Conservation (phyloP, 2,888 invertebrate species). For the Nomada lathburiana region DNA sequence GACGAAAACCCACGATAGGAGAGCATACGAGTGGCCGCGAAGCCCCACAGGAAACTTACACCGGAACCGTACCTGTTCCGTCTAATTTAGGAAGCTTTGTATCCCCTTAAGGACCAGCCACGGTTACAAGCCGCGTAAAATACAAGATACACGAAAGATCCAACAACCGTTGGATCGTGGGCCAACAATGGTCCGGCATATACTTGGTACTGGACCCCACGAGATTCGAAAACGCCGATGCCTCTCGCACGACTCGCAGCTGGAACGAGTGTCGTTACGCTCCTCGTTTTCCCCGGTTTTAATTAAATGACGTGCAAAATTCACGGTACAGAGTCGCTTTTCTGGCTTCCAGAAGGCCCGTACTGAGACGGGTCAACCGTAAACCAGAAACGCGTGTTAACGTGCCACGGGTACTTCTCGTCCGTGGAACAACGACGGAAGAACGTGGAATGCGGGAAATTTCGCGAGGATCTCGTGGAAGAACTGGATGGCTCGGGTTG, state of each 20-base stretch:
- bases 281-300: constrained; percentile 68
- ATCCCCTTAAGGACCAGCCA: constrained; percentile 60
- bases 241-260: constrained; percentile 37
- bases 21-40: constrained; percentile 18
- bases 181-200: neutral
- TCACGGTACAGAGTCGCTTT: constrained; percentile 48
- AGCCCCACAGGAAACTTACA: constrained; percentile 51
- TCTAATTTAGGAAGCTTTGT: constrained; percentile 64
- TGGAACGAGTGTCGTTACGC: constrained; percentile 68
- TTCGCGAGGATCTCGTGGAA: neutral
- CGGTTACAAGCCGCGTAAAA: constrained; percentile 50
- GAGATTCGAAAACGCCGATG: constrained; percentile 50
- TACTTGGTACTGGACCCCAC: constrained; percentile 16
- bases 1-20: constrained; percentile 35
- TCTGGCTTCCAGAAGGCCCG: constrained; percentile 47
- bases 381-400: constrained; percentile 60
- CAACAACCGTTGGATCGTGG: no score
- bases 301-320: constrained; percentile 71
- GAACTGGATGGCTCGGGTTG: neutral
- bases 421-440: neutral
- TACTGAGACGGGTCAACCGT: constrained; percentile 56
- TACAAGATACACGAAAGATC: neutral
- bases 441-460: neutral
- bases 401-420: neutral
- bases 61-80: constrained; percentile 51